Base-by-base conservation (phyloP, 2,888 invertebrate genomes). In the Masnerella sp. region DNA sequence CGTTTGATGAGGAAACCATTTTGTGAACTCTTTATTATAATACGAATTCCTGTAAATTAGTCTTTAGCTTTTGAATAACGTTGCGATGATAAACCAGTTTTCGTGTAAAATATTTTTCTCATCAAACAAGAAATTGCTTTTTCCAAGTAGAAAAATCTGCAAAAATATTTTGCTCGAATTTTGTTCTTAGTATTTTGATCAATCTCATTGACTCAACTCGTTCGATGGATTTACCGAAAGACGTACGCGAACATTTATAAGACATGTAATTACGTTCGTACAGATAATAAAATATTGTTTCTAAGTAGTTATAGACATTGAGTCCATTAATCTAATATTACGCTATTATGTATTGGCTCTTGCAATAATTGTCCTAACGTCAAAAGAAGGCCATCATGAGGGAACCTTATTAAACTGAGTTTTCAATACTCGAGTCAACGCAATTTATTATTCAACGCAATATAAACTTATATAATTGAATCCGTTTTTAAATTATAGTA, bases 231-330 rank as follows among this genome's bases (percentile, higher is more conserved):
- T 49, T n/a, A 11, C 40, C 40, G 17, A 64, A 64, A 64, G 32
- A 17, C 47, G 8, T 28, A 30, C 43, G 12, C 40, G 40, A 59
- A 70, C 64, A 71, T 72, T 65, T 11, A 59, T 72, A 72, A 65
- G 65, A 52, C 54, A 72, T 72, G 65, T 72, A 72, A 67, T 67
- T 49, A 72, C 49, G 59, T 61, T 72, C 65, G 40, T 61, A 67
- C 36, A 42, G 34, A 30, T 72, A 72, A 42, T 72, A 61, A 72
- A 61, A 67, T 61, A 67, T 54, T 61, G 32, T 47, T 56, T 42
- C 61, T 72, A 72, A 56, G 32, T 65, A 61, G 61, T n/a, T n/a
- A 67, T 67, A 72, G 34, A 65, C 56, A 67, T 67, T 54, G 51
- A 73, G 36, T 54, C 38, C 42, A 54, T 54, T 47, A 64, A 52